Evolutionary conservation across 2,888 invertebrate species (phyloP).

Genomic region (Andrena praecox): DNA sequence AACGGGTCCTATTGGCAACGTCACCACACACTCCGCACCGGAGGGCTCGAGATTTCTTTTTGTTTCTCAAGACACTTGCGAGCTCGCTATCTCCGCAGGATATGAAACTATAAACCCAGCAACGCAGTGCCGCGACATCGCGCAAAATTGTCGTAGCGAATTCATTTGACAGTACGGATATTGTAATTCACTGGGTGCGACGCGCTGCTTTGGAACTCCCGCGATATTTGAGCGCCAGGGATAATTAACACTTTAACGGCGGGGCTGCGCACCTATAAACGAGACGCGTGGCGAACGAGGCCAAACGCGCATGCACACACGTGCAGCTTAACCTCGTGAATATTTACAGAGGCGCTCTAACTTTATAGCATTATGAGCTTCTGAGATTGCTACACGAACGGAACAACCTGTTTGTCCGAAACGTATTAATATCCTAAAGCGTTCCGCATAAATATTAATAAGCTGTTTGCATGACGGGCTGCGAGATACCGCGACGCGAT

Average conservation of each 20-base stretch:
- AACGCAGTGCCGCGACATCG: background rate
- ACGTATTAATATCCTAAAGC: constrained; percentile 52
- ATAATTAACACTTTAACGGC: background rate
- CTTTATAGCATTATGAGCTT: constrained; percentile 52
- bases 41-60: no score
- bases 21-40: no score
- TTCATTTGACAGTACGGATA: background rate
- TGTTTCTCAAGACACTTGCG: no score
- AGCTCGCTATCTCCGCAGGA: no score
- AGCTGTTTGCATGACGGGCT: constrained; percentile 25
- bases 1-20: no score
- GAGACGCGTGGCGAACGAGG: background rate
- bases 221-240: background rate
- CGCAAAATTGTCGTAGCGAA: background rate
- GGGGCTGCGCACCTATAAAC: background rate
- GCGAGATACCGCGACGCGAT: constrained; percentile 7
- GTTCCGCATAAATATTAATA: constrained; percentile 54
- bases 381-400: constrained; percentile 49
- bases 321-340: constrained; percentile 34
- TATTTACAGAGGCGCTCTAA: constrained; percentile 51
- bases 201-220: background rate
- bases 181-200: constrained; percentile 3
- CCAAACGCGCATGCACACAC: background rate
- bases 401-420: constrained; percentile 54
- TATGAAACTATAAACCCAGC: no score